These are phyloP conservation scores for Chydorus sphaericus DNA, from an alignment of 2,888 invertebrate species.

Conservation along the genomic window DNA sequence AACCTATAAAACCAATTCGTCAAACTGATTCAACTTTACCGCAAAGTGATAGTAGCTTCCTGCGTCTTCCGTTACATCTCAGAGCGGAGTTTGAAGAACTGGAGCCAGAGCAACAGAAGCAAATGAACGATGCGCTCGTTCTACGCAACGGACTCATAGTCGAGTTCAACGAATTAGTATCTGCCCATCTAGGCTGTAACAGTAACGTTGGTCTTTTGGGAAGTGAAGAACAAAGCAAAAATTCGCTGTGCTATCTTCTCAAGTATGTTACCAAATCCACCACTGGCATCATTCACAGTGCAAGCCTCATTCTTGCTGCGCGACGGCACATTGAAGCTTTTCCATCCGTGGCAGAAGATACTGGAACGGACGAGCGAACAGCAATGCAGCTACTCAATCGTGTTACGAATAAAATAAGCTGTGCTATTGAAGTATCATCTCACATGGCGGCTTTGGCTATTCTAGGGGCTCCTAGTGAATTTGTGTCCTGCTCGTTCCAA, in stretches of 20 bases:
- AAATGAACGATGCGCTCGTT: not conserved
- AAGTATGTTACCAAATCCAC: not conserved
- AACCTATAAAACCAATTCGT: not conserved
- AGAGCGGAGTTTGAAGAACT: not conserved
- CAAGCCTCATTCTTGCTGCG: not conserved
- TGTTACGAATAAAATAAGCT: not conserved
- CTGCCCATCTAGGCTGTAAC: not conserved
- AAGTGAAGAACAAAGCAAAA: not conserved
- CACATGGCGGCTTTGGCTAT: not conserved
- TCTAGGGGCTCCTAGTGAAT: not conserved
- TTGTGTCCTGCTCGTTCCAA: not conserved
- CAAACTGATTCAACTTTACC: not conserved
- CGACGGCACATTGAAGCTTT: not conserved
- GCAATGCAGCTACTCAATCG: not conserved
- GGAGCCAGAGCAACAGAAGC: not conserved
- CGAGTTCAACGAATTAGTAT: not conserved
- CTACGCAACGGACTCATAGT: not conserved
- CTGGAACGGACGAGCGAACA: not conserved
- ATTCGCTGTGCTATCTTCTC: not conserved
- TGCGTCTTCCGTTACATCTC: not conserved
- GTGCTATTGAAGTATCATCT: not conserved
- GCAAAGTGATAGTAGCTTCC: no score
- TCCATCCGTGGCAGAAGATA: not conserved
- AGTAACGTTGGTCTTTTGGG: not conserved
- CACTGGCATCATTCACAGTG: not conserved